Evolutionary conservation across 2,888 invertebrate genomes (phyloP).

Genomic region (Xestia ashworthii): DNA sequence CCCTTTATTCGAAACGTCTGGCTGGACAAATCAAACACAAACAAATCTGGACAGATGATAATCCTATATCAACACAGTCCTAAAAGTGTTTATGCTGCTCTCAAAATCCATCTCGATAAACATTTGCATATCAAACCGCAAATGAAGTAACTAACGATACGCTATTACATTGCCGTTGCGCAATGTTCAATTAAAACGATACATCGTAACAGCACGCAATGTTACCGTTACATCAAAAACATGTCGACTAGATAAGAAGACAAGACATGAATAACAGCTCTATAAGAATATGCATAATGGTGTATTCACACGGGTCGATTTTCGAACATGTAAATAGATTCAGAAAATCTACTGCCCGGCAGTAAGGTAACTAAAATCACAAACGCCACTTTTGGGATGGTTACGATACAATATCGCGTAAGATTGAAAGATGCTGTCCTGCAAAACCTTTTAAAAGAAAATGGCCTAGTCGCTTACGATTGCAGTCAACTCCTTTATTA

Average conservation of each 20-base stretch:
- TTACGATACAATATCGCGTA: background rate
- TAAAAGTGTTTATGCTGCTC: background rate
- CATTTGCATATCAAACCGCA: slow-evolving; percentile 52
- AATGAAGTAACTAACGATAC: slow-evolving; percentile 57
- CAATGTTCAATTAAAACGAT: slow-evolving; percentile 73
- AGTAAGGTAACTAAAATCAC: background rate
- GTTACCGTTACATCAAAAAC: slow-evolving; percentile 74
- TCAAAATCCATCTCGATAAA: slow-evolving; percentile 37
- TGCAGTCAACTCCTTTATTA: background rate
- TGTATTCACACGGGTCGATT: slow-evolving; percentile 26
- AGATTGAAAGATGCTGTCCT: background rate
- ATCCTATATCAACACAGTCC: background rate
- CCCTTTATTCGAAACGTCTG: background rate
- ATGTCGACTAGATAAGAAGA: slow-evolving; percentile 71
- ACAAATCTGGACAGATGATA: background rate
- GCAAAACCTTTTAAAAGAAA: background rate
- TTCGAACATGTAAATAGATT: background rate
- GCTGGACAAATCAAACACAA: too few species aligned
- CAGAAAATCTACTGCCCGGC: background rate
- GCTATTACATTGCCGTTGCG: slow-evolving; percentile 70
- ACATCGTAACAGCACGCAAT: slow-evolving; percentile 74
- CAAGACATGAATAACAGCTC: slow-evolving; percentile 72
- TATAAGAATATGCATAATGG: slow-evolving; percentile 61
- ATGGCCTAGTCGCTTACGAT: background rate
- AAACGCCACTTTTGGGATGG: background rate